Conservation (phyloP, 1,140 invertebrate species). For the Drosophila equinoxialis region DNA sequence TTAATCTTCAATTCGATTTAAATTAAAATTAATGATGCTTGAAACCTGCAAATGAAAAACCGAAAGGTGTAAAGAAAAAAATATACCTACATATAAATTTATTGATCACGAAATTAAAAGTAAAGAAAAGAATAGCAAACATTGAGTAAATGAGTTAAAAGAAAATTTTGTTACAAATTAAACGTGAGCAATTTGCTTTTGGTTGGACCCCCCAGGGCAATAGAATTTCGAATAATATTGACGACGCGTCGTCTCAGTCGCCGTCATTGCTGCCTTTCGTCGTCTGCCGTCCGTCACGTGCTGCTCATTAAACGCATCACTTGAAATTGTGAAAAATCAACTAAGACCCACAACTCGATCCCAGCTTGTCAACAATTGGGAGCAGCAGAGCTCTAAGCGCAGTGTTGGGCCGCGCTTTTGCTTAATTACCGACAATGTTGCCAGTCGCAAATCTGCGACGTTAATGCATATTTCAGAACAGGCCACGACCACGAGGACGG, state of each 20-base stretch:
- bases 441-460: constrained; percentile 71
- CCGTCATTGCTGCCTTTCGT: not conserved
- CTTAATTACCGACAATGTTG: constrained; percentile 63
- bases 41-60: constrained; percentile 13
- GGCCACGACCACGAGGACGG: constrained; percentile 6
- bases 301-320: constrained; percentile 81
- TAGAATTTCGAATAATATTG: constrained; percentile 39
- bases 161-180: constrained; percentile 52
- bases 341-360: constrained; percentile 28
- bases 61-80: constrained; percentile 49
- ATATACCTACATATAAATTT: constrained; percentile 50
- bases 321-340: constrained; percentile 75
- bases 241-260: constrained; percentile 11
- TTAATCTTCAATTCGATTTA: constrained; percentile 41
- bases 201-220: constrained; percentile 10
- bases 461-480: constrained; percentile 72
- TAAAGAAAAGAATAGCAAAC: not conserved
- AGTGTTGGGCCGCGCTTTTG: constrained; percentile 22
- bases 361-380: no score
- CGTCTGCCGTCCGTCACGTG: constrained; percentile 59
- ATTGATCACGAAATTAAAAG: constrained; percentile 55
- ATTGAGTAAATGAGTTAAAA: not conserved
- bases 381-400: no score
- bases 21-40: constrained; percentile 63
- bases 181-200: constrained; percentile 32